Evolutionary conservation across 2,888 invertebrate species (phyloP).

Genomic region (Stenurella melanura): DNA sequence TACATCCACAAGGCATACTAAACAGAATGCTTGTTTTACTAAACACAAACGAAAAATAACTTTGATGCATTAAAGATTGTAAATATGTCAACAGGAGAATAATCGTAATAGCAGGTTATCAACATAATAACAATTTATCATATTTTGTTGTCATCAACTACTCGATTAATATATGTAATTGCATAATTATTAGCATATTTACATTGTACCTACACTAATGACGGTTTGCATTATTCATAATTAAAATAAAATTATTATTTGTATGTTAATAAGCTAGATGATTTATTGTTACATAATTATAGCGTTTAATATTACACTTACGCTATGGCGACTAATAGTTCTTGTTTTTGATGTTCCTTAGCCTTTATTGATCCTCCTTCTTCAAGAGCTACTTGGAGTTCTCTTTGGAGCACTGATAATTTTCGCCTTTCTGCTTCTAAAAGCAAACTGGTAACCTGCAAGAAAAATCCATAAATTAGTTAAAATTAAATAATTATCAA

Average conservation of each 20-base stretch:
- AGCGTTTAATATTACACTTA: conserved; percentile 70
- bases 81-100: background rate
- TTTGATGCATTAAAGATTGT: background rate
- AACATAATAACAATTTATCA: background rate
- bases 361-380: conserved; percentile 80
- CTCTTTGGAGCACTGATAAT: conserved; percentile 79
- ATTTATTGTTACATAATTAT: conserved; percentile 21
- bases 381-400: conserved; percentile 78
- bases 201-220: conserved; percentile 25
- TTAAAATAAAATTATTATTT: conserved; percentile 28
- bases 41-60: no score
- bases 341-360: conserved; percentile 80
- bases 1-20: no score
- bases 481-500: no score
- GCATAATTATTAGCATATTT: conserved; percentile 4
- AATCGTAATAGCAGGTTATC: background rate
- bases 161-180: conserved; percentile 7
- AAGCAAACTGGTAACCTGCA: conserved; percentile 81
- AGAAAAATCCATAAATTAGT: background rate
- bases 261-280: conserved; percentile 31
- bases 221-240: conserved; percentile 30
- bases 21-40: no score
- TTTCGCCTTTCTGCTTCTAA: conserved; percentile 82
- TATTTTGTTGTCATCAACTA: conserved; percentile 4
- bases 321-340: conserved; percentile 80